Evolutionary conservation across 2,888 invertebrate species (phyloP).

Genomic region (Chrysodeixis includens): DNA sequence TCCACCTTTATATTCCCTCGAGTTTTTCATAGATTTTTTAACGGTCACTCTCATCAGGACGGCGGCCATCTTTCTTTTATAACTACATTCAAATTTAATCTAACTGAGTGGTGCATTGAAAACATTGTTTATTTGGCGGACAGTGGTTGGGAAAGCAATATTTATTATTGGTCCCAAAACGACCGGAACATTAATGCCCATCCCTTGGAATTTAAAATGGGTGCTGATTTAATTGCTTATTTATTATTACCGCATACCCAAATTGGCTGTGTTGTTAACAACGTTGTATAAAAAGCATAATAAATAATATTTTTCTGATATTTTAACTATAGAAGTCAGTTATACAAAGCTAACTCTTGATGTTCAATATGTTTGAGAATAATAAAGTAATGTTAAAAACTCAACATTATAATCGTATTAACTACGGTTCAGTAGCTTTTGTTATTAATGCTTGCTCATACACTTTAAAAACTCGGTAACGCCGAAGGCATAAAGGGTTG

Average conservation of each 20-base stretch:
- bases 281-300: too few species aligned
- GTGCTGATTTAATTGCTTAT: constrained; percentile 14
- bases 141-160: constrained; percentile 46
- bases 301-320: too few species aligned
- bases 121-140: constrained; percentile 68
- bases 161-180: constrained; percentile 61
- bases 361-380: too few species aligned
- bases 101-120: constrained; percentile 79
- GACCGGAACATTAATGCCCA: constrained; percentile 57
- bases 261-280: neutral
- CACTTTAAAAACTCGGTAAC: neutral
- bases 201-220: constrained; percentile 45
- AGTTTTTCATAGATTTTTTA: constrained; percentile 46
- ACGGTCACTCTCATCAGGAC: constrained; percentile 49
- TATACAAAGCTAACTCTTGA: too few species aligned
- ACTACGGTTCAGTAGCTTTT: neutral
- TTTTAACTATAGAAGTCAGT: too few species aligned
- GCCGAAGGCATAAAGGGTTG: neutral
- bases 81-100: constrained; percentile 83
- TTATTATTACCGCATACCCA: neutral
- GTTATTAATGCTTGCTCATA: neutral
- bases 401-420: neutral
- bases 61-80: constrained; percentile 64
- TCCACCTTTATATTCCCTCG: constrained; percentile 29
- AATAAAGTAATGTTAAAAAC: too few species aligned